Percentiles rank a stretch among this genome's conserved stretches.
Conservation (phyloP, 2,888 invertebrate genomes). For the Lithophane ornitopus region DNA sequence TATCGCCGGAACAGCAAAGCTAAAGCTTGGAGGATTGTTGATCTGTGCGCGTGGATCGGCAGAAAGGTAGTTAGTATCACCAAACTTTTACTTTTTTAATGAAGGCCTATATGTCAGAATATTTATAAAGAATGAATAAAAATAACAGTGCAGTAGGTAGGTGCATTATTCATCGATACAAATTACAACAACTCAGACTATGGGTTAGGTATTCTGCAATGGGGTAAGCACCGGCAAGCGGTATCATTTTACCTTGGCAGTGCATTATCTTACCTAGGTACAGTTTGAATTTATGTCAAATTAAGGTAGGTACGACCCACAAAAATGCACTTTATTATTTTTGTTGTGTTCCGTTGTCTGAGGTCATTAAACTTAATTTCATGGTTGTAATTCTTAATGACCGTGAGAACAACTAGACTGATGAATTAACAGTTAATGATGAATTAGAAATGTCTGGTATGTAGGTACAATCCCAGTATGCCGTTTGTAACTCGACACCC, state of each 20-base stretch:
- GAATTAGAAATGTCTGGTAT: slow-evolving; percentile 9
- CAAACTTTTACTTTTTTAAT: slow-evolving; percentile 14
- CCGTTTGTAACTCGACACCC: background rate
- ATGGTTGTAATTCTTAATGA: slow-evolving; percentile 31
- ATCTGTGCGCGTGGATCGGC: slow-evolving; percentile 86
- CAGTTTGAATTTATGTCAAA: slow-evolving; percentile 14
- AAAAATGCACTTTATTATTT: slow-evolving; percentile 27
- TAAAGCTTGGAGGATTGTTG: slow-evolving; percentile 82
- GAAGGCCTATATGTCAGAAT: background rate
- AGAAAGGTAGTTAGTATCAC: slow-evolving; percentile 79
- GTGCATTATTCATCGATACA: background rate
- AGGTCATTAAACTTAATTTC: slow-evolving; percentile 44
- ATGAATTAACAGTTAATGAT: slow-evolving; percentile 30
- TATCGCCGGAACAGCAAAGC: slow-evolving; percentile 76
- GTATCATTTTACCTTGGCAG: background rate
- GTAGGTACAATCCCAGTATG: background rate
- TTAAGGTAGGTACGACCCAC: background rate
- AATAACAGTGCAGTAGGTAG: background rate
- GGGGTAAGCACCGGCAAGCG: background rate
- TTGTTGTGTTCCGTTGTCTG: background rate
- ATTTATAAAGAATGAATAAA: background rate
- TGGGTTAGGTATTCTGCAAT: slow-evolving; percentile 3
- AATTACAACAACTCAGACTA: background rate
- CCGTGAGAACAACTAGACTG: slow-evolving; percentile 39
- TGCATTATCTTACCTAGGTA: background rate